phyloP scores from a whole-genome alignment of 2,113 vertebrate species.

The Antidorcas marsupialis region DNA sequence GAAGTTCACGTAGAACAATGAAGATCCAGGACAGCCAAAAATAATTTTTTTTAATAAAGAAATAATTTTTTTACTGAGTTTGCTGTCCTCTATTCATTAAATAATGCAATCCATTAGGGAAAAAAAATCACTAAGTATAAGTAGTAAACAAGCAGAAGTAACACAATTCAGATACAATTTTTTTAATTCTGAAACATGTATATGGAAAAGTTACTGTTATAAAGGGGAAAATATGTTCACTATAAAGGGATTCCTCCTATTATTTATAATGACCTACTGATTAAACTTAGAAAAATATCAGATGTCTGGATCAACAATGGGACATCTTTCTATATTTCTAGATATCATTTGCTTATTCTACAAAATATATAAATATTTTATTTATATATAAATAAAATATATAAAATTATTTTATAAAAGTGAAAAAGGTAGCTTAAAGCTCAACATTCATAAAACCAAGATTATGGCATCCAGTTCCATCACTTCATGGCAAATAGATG shows the following conservation, averaged over 20 bases:
- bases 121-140: not conserved
- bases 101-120: not conserved
- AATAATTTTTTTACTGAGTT: not conserved
- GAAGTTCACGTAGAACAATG: not conserved
- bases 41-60: not conserved
- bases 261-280: not conserved
- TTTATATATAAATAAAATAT: not conserved
- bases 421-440: not conserved
- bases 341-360: not conserved
- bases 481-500: not conserved
- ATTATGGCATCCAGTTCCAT: not conserved
- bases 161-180: not conserved
- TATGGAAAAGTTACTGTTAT: not conserved
- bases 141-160: not conserved
- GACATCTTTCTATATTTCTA: not conserved
- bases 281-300: not conserved
- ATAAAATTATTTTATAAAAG: not conserved
- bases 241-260: not conserved
- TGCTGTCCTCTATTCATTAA: not conserved
- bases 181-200: not conserved
- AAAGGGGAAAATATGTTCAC: not conserved
- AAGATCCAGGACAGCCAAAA: not conserved
- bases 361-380: not conserved
- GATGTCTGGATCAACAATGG: not conserved
- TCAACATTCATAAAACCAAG: not conserved